A percentile compares a stretch with the other conserved stretches of the same genome.
phyloP scores from a whole-genome alignment of 1,140 invertebrate species.

The Uloborus diversus region DNA sequence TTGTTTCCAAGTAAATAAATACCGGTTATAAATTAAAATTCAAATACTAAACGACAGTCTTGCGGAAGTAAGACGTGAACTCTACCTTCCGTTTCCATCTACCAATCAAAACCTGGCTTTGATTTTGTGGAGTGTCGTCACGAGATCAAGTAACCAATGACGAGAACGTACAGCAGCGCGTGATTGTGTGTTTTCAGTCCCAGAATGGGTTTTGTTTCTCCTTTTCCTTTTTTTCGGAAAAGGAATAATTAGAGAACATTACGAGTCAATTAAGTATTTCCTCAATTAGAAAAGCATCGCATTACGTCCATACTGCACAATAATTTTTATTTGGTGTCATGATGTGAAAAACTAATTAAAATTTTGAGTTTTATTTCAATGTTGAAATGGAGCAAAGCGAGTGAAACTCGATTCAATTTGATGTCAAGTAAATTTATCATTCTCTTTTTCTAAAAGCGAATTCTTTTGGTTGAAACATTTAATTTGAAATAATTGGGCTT shows the following conservation, averaged over 20 bases:
- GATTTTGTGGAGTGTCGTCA: conserved; percentile 14
- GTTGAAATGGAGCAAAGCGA: too few relatives aligned
- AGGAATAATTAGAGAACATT: conserved; percentile 17
- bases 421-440: too few relatives aligned
- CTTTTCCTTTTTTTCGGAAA: not conserved
- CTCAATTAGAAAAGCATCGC: conserved; percentile 27
- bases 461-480: too few relatives aligned
- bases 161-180: not conserved
- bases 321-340: conserved; percentile 8
- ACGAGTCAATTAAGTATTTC: conserved; percentile 38
- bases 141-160: conserved; percentile 1
- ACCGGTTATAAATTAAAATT: too few relatives aligned
- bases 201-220: conserved; percentile 2
- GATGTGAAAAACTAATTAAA: conserved; percentile 34
- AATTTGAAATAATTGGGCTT: too few relatives aligned
- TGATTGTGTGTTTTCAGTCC: conserved; percentile 25
- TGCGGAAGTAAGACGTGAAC: too few relatives aligned
- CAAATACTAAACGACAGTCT: too few relatives aligned
- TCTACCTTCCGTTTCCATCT: not conserved
- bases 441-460: too few relatives aligned
- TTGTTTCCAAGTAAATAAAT: too few relatives aligned
- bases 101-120: not conserved
- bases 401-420: too few relatives aligned
- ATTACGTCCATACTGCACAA: not conserved
- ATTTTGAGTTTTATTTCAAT: not conserved